Percentiles rank a stretch among this genome's conserved stretches.
Evolutionary conservation across 2,888 invertebrate species (phyloP).

Genomic region (Acronicta psi): DNA sequence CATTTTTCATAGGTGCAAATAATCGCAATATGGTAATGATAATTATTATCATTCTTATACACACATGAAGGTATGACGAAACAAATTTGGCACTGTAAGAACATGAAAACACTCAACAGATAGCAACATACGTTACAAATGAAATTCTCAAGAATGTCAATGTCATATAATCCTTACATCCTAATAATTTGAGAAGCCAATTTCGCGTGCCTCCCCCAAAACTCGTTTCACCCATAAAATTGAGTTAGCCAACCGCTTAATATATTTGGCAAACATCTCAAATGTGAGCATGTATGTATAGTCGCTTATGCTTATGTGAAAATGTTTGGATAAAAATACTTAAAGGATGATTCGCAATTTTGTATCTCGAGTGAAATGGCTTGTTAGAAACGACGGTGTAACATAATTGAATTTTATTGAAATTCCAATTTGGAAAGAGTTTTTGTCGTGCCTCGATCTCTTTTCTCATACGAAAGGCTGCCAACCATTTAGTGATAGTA

Average conservation of each 20-base stretch:
- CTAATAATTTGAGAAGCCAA: slow-evolving; percentile 69
- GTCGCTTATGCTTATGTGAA: slow-evolving; percentile 8
- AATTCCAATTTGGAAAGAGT: slow-evolving; percentile 40
- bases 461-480: no score
- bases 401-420: slow-evolving; percentile 43
- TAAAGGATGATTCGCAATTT: slow-evolving; percentile 44
- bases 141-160: slow-evolving; percentile 51
- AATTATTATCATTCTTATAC: no score
- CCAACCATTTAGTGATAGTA: no score
- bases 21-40: no score
- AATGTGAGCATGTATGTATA: slow-evolving; percentile 23
- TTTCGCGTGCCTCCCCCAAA: slow-evolving; percentile 64
- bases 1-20: no score
- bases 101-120: slow-evolving; percentile 1
- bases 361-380: slow-evolving; percentile 38
- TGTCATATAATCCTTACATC: slow-evolving; percentile 59
- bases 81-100: no score
- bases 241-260: slow-evolving; percentile 78
- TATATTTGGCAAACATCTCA: slow-evolving; percentile 77
- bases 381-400: slow-evolving; percentile 25
- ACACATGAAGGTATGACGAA: no score
- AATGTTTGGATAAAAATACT: slow-evolving; percentile 43
- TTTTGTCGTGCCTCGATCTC: slow-evolving; percentile 5
- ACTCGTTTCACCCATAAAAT: slow-evolving; percentile 79
- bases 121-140: slow-evolving; percentile 11